These are phyloP conservation scores for Burhinus oedicnemus DNA, from an alignment of 2,113 vertebrate genomes.

Conservation along the genomic window DNA sequence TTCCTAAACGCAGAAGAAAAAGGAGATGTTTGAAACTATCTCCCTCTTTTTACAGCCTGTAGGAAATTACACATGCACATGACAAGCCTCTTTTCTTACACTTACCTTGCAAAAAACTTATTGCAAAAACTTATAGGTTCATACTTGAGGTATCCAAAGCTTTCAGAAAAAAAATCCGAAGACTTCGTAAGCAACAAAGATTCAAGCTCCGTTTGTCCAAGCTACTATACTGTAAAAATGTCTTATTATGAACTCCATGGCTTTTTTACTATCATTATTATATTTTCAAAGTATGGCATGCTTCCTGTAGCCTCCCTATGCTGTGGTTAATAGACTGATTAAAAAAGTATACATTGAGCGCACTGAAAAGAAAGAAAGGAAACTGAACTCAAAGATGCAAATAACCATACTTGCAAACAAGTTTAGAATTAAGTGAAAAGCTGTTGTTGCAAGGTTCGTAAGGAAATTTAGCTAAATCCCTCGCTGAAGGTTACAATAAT, in stretches of 20 bases:
- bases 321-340: neutral
- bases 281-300: neutral
- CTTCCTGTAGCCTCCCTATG: neutral
- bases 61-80: neutral
- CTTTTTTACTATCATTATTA: neutral
- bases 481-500: neutral
- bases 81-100: neutral
- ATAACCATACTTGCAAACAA: neutral
- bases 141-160: neutral
- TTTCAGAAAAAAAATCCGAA: neutral
- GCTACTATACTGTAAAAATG: neutral
- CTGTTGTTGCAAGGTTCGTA: neutral
- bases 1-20: neutral
- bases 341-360: accelerated
- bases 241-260: neutral
- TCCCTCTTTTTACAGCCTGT: neutral
- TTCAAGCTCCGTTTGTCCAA: neutral
- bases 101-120: slow-evolving; percentile 11
- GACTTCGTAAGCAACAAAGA: neutral
- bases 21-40: neutral
- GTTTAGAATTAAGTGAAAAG: neutral
- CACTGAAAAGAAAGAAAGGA: neutral
- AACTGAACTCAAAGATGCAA: neutral
- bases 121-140: neutral
- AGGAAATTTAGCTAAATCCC: neutral